phyloP scores from a whole-genome alignment of 2,797 vertebrate genomes.

The Decapterus maruadsi region DNA sequence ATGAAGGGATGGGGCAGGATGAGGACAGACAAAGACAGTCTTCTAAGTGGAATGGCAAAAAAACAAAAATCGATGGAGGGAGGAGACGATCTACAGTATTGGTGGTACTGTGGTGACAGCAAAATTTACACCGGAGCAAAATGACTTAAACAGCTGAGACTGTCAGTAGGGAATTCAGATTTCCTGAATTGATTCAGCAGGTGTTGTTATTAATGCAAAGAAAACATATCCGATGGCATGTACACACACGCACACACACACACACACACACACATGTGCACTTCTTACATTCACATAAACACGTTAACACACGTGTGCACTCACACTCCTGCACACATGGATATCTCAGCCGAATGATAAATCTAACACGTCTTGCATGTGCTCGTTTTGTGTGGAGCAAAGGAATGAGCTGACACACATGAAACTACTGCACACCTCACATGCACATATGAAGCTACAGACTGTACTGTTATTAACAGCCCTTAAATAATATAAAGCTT shows the following conservation, averaged over 20 bases:
- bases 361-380: background rate
- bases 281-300: background rate
- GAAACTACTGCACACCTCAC: background rate
- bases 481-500: background rate
- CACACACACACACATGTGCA: no score
- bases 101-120: conserved; percentile 12
- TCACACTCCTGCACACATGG: background rate
- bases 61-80: conserved; percentile 20
- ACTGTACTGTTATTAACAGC: background rate
- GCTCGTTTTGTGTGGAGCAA: background rate
- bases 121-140: conserved; percentile 12
- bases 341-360: background rate
- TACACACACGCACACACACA: background rate
- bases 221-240: conserved; percentile 23
- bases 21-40: conserved; percentile 9
- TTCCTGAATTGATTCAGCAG: conserved; percentile 42
- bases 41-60: background rate
- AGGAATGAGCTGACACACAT: conserved; percentile 9
- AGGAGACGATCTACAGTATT: background rate
- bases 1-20: conserved; percentile 7
- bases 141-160: conserved; percentile 46
- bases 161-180: conserved; percentile 43
- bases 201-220: conserved; percentile 9
- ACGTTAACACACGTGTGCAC: background rate
- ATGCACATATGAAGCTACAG: background rate